A percentile compares a stretch with the other conserved stretches of the same genome.
Conservation (phyloP, 2,888 invertebrate species). For the Limnephilus rhombicus region DNA sequence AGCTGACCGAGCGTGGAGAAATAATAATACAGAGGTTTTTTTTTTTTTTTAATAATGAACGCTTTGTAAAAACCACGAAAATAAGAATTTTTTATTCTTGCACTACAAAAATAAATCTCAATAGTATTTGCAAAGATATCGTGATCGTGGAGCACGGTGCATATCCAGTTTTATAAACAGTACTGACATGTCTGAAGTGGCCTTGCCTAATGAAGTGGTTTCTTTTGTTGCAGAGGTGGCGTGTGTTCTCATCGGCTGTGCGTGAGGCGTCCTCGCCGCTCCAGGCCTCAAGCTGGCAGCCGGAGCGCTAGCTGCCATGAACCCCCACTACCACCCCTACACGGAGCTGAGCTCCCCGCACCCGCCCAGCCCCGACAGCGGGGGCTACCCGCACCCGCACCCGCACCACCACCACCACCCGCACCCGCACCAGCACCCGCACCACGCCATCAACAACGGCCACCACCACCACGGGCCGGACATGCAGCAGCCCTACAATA, state of each 20-base stretch:
- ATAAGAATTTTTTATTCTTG: too few species aligned
- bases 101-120: too few species aligned
- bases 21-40: too few species aligned
- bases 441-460: constrained; percentile 78
- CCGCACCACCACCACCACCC: constrained; percentile 73
- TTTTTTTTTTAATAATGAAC: too few species aligned
- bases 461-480: constrained; percentile 76
- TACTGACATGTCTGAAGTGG: neutral
- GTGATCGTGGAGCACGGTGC: too few species aligned
- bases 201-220: constrained; percentile 57
- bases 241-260: constrained; percentile 68
- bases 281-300: constrained; percentile 91
- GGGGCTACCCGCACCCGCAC: constrained; percentile 79
- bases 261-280: constrained; percentile 70
- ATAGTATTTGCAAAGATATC: too few species aligned
- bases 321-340: constrained; percentile 93
- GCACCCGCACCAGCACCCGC: constrained; percentile 75
- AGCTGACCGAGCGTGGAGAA: too few species aligned
- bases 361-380: constrained; percentile 85
- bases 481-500: constrained; percentile 72
- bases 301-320: constrained; percentile 90
- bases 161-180: too few species aligned
- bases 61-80: too few species aligned
- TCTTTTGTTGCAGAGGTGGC: constrained; percentile 67
- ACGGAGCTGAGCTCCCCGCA: constrained; percentile 86